These are phyloP conservation scores for Lasioglossum lativentre DNA, from an alignment of 2,888 invertebrate genomes.

Conservation along the genomic window DNA sequence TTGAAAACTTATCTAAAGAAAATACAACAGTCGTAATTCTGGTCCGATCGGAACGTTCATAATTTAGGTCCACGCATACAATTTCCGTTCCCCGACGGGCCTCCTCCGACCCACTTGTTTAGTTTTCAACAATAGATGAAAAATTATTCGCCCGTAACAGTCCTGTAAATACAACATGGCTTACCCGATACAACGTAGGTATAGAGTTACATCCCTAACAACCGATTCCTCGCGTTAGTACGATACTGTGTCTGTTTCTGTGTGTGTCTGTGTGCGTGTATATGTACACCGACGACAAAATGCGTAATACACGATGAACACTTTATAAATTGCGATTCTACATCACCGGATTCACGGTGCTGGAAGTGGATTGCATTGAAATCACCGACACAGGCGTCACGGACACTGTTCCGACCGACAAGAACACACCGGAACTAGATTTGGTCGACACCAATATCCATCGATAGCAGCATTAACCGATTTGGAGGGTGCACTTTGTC, in stretches of 20 bases:
- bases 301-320: slow-evolving; percentile 56
- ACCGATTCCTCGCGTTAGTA: slow-evolving; percentile 30
- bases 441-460: not conserved
- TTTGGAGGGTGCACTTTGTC: not conserved
- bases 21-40: slow-evolving; percentile 56
- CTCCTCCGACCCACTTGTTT: slow-evolving; percentile 9
- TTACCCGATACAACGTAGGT: slow-evolving; percentile 31
- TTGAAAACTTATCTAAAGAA: slow-evolving; percentile 58
- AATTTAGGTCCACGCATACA: slow-evolving; percentile 57
- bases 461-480: not conserved
- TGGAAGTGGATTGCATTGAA: not conserved
- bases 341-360: slow-evolving; percentile 49
- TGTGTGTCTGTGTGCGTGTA: not conserved
- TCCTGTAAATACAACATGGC: slow-evolving; percentile 23
- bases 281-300: slow-evolving; percentile 38
- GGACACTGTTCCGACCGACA: not conserved
- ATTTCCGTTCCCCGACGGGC: slow-evolving; percentile 20
- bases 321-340: slow-evolving; percentile 60
- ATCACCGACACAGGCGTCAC: not conserved
- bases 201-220: slow-evolving; percentile 39
- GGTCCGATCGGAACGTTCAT: slow-evolving; percentile 56
- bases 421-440: slow-evolving; percentile 7
- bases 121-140: slow-evolving; percentile 32
- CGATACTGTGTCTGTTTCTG: slow-evolving; percentile 10
- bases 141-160: slow-evolving; percentile 17